Conservation (phyloP, 2,888 invertebrate species). For the Antitype chi region DNA sequence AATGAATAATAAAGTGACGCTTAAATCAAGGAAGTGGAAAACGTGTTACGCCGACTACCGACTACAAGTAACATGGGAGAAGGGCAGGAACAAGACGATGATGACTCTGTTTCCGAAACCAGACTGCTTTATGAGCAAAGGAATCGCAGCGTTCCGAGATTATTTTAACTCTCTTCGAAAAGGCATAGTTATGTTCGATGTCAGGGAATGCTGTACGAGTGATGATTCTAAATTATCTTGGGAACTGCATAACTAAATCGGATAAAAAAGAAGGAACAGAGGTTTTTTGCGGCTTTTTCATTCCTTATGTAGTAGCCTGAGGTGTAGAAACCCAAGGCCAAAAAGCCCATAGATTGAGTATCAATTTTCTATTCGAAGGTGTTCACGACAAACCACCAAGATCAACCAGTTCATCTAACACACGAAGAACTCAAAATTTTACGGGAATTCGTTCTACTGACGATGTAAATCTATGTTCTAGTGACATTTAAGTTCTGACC, state of each 20-base stretch:
- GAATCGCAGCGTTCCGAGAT: neutral
- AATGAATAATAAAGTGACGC: neutral
- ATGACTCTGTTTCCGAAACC: too few relatives aligned
- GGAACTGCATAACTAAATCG: neutral
- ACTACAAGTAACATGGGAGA: neutral
- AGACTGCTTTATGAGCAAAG: neutral
- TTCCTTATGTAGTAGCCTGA: neutral
- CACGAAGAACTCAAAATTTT: neutral
- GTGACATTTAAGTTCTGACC: conserved; percentile 70
- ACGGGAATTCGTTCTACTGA: neutral
- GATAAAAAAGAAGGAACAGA: neutral
- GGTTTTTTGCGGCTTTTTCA: neutral
- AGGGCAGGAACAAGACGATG: neutral
- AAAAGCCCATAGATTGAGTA: neutral
- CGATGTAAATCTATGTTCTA: neutral
- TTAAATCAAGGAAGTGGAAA: neutral
- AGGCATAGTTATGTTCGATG: neutral
- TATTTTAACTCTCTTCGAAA: neutral
- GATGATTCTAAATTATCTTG: neutral
- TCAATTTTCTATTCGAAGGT: neutral
- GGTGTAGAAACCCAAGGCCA: too few relatives aligned
- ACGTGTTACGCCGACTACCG: neutral
- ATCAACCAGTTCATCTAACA: neutral
- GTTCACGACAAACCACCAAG: neutral
- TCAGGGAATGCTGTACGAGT: neutral